Conservation (phyloP, 1,140 invertebrate species). For the Philopotamus ludificatus region DNA sequence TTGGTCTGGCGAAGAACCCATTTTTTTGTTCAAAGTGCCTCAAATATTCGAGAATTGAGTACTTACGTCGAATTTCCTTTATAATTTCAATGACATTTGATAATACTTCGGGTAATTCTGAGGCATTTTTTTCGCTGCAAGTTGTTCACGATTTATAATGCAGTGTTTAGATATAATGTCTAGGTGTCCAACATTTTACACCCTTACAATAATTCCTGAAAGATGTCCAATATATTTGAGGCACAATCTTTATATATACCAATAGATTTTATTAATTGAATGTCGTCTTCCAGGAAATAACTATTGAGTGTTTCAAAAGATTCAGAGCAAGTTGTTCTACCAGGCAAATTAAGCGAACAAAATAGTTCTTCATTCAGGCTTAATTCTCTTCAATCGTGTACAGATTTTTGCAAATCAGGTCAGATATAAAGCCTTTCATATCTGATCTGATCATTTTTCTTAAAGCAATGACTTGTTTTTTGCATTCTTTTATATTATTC, state of each 20-base stretch:
- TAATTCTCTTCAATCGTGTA: too few relatives aligned
- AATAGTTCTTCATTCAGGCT: neutral
- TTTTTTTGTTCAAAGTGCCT: too few relatives aligned
- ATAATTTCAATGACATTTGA: neutral
- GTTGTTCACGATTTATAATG: constrained; percentile 9
- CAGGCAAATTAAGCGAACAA: neutral
- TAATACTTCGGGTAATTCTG: neutral
- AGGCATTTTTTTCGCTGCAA: neutral
- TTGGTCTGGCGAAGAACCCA: too few relatives aligned
- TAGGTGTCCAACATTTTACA: constrained; percentile 14
- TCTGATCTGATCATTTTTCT: too few relatives aligned
- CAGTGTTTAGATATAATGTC: constrained; percentile 13
- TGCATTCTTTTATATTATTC: too few relatives aligned
- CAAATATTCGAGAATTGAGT: neutral
- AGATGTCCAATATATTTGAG: constrained; percentile 9
- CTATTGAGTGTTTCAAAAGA: constrained; percentile 4
- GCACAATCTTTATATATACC: constrained; percentile 6
- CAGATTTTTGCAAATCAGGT: too few relatives aligned
- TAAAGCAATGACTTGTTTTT: too few relatives aligned
- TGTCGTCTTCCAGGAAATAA: neutral
- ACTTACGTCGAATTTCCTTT: constrained; percentile 1
- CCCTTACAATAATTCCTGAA: constrained; percentile 16
- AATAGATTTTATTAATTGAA: constrained; percentile 4
- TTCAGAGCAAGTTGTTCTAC: neutral
- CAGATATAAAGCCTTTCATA: too few relatives aligned